These are phyloP conservation scores for Anthonomus grandis DNA, from an alignment of 1,140 invertebrate species.

Conservation along the genomic window DNA sequence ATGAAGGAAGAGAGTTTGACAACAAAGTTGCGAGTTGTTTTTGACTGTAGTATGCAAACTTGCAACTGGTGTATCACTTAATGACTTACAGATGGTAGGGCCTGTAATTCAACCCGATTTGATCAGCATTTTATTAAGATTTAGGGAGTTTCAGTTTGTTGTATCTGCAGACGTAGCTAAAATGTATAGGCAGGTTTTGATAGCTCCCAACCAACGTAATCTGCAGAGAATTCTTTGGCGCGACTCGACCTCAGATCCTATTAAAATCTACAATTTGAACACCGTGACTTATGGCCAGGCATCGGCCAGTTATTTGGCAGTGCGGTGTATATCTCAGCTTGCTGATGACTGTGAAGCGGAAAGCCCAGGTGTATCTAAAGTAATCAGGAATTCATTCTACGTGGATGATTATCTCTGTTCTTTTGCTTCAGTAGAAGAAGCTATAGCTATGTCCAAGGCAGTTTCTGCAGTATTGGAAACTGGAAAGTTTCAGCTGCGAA, in stretches of 20 bases:
- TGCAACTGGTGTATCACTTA: conserved; percentile 34
- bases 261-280: conserved; percentile 35
- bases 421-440: conserved; percentile 13
- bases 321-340: conserved; percentile 12
- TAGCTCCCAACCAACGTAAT: conserved; percentile 35
- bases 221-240: conserved; percentile 33
- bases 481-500: conserved; percentile 29
- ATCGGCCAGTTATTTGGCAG: conserved; percentile 26
- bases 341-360: neutral
- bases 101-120: conserved; percentile 36
- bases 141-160: conserved; percentile 42
- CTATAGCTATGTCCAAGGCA: conserved; percentile 20
- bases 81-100: conserved; percentile 34
- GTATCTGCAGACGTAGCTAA: conserved; percentile 48
- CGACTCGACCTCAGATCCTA: conserved; percentile 10
- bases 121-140: conserved; percentile 46
- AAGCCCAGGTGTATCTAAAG: conserved; percentile 26
- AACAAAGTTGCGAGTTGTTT: conserved; percentile 42
- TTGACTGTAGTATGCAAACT: conserved; percentile 39
- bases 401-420: neutral
- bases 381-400: neutral
- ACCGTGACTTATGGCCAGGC: conserved; percentile 40
- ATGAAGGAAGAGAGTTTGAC: conserved; percentile 28
- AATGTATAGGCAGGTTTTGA: conserved; percentile 47
- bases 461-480: conserved; percentile 25